Conservation (phyloP, 2,113 vertebrate genomes). For the Larimichthys crocea region DNA sequence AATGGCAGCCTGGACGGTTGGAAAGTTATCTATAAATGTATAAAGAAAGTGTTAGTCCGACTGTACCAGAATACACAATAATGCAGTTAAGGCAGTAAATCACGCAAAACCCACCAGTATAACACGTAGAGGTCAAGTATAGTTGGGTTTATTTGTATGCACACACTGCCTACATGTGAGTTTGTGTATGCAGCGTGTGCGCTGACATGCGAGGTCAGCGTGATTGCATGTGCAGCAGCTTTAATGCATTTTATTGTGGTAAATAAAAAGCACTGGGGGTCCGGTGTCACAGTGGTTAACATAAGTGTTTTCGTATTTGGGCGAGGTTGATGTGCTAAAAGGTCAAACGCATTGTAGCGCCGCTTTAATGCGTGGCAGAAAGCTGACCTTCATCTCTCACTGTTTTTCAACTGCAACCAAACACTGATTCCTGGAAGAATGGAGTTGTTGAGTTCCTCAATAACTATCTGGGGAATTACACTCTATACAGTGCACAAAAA, state of each 20-base stretch:
- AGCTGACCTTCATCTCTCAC: conserved; percentile 34
- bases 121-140: background rate
- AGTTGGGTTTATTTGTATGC: background rate
- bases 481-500: background rate
- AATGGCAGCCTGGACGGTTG: background rate
- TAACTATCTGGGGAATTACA: background rate
- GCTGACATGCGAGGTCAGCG: conserved; percentile 16
- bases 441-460: conserved; percentile 8
- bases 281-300: conserved; percentile 57
- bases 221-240: conserved; percentile 21
- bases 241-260: conserved; percentile 49
- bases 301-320: conserved; percentile 61
- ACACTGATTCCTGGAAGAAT: background rate
- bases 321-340: conserved; percentile 56
- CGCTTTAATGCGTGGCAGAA: conserved; percentile 46
- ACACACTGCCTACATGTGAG: background rate
- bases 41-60: background rate
- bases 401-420: background rate
- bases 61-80: background rate
- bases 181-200: conserved; percentile 7
- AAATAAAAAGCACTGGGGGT: conserved; percentile 34
- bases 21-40: background rate
- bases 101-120: background rate
- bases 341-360: conserved; percentile 53
- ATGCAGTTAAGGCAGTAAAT: background rate